Evolutionary conservation across 2,797 vertebrate genomes (phyloP).

Genomic region (Xenops minutus): DNA sequence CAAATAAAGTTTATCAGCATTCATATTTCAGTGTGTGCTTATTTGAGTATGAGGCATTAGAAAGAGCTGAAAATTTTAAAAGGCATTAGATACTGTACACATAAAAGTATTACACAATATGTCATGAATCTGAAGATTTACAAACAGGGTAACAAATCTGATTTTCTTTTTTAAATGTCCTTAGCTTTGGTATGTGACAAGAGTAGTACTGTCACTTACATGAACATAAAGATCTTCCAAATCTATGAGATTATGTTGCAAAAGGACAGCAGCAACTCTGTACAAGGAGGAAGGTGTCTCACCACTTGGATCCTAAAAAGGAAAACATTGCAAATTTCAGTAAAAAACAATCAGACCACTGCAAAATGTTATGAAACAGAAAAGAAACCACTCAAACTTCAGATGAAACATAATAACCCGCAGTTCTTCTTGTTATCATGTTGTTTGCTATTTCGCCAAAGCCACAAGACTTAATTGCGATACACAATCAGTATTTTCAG

Average conservation of each 20-base stretch:
- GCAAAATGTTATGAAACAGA: neutral
- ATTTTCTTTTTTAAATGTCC: neutral
- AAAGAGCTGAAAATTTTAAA: neutral
- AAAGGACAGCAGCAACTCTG: slow-evolving; percentile 93
- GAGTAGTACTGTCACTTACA: slow-evolving; percentile 77
- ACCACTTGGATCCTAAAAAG: slow-evolving; percentile 90
- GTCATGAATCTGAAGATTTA: neutral
- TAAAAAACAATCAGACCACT: neutral
- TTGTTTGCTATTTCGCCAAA: neutral
- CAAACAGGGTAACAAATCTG: neutral
- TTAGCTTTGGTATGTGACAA: neutral
- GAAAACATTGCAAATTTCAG: neutral
- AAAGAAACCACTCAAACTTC: neutral
- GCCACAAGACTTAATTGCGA: neutral
- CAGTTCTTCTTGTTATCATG: neutral
- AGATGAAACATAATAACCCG: neutral
- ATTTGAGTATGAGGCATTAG: neutral
- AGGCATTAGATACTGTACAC: neutral
- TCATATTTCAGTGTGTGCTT: neutral
- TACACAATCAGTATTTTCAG: neutral
- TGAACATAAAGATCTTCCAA: slow-evolving; percentile 97
- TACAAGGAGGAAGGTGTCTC: slow-evolving; percentile 96
- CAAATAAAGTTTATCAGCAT: neutral
- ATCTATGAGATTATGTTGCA: slow-evolving; percentile 95
- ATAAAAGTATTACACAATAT: neutral